These are phyloP conservation scores for Pammene fasciana DNA, from an alignment of 2,888 invertebrate species.

Conservation along the genomic window DNA sequence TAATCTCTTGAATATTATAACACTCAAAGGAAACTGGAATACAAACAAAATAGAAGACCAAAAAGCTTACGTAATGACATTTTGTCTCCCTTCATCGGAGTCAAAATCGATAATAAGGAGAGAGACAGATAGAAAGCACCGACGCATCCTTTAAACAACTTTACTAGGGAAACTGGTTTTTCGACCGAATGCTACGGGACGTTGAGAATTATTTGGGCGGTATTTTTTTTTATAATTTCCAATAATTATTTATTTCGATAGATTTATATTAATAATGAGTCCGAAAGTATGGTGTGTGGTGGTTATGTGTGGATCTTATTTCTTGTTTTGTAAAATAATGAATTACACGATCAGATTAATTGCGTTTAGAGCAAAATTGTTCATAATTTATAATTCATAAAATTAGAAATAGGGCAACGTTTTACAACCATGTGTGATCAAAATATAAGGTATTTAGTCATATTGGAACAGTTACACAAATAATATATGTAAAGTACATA, in stretches of 20 bases:
- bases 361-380: too few relatives aligned
- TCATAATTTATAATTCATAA: not conserved
- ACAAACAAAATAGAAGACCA: conserved; percentile 55
- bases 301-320: not conserved
- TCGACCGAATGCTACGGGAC: conserved; percentile 75
- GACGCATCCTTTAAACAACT: conserved; percentile 74
- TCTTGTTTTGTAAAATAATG: not conserved
- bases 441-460: too few relatives aligned
- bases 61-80: conserved; percentile 52
- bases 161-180: conserved; percentile 74
- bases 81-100: conserved; percentile 57
- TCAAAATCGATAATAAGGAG: conserved; percentile 53
- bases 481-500: too few relatives aligned
- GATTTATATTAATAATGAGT: conserved; percentile 25
- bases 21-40: conserved; percentile 26
- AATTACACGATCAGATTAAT: too few relatives aligned
- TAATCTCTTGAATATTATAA: conserved; percentile 25
- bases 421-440: too few relatives aligned
- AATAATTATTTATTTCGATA: conserved; percentile 40
- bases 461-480: too few relatives aligned
- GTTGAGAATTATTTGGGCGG: conserved; percentile 44
- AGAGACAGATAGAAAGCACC: conserved; percentile 71
- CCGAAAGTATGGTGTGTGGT: not conserved
- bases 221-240: not conserved
- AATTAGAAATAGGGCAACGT: too few relatives aligned